A percentile compares a stretch with the other conserved stretches of the same genome.
These are phyloP conservation scores for Montipora cactus DNA, from an alignment of 64 coral and sea anemone species.

Conservation along the genomic window DNA sequence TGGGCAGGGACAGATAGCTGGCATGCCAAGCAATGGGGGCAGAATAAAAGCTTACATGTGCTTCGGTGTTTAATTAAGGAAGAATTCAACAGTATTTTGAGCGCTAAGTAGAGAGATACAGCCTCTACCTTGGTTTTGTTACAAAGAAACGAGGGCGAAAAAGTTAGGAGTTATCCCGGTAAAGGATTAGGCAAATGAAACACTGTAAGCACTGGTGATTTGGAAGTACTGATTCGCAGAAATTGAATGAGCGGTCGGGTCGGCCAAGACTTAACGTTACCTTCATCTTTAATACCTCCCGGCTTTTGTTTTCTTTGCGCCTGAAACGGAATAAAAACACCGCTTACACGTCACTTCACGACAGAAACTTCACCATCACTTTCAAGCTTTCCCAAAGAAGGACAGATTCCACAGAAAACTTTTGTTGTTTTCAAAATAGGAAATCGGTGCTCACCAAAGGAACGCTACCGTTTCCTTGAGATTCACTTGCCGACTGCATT, in stretches of 20 bases:
- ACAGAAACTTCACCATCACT: not conserved
- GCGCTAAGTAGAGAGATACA: not conserved
- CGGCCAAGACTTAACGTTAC: not conserved
- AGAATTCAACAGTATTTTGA: not conserved
- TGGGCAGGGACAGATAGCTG: constrained; percentile 9
- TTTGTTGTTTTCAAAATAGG: constrained; percentile 34
- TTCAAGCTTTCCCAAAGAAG: not conserved
- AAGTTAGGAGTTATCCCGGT: not conserved
- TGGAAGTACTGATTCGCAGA: no score
- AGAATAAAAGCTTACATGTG: constrained; percentile 27
- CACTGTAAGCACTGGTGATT: not conserved
- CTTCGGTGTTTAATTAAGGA: constrained; percentile 8
- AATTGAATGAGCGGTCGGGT: constrained; percentile 33
- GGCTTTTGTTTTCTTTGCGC: constrained; percentile 52
- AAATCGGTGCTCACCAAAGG: constrained; percentile 42
- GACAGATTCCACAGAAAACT: not conserved
- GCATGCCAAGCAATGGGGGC: constrained; percentile 23
- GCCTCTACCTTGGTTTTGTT: not conserved
- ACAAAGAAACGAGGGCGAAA: no score
- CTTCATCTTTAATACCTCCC: constrained; percentile 18
- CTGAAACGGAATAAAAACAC: constrained; percentile 16
- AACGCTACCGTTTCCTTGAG: constrained; percentile 15
- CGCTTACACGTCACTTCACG: not conserved
- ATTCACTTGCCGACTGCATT: constrained; percentile 57
- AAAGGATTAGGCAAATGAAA: not conserved